Percentiles rank a stretch among this genome's conserved stretches.
phyloP scores from a whole-genome alignment of 2,113 vertebrate species.

The Aleadryas rufinucha region DNA sequence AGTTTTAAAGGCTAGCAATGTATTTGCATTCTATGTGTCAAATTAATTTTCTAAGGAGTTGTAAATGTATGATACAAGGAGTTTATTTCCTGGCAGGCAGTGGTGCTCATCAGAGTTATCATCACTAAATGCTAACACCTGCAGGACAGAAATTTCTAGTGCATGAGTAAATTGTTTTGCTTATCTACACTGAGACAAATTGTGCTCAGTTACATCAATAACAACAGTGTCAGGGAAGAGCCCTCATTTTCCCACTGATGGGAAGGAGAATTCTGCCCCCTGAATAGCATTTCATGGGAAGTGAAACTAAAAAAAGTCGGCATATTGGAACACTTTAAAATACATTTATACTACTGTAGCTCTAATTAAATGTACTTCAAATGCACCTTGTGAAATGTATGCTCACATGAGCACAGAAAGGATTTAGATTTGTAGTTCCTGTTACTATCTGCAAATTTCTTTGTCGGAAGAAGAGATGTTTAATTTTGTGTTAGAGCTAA shows the following conservation, averaged over 20 bases:
- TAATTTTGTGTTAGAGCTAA: conserved; percentile 4
- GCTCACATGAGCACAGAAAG: background rate
- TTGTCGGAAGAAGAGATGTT: background rate
- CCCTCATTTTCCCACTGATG: background rate
- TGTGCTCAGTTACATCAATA: background rate
- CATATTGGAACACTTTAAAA: background rate
- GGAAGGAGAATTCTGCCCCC: background rate
- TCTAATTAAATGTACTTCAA: conserved; percentile 19
- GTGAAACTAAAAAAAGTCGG: background rate
- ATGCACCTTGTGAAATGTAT: background rate
- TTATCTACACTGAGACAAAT: background rate
- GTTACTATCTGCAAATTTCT: conserved; percentile 14
- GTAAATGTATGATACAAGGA: background rate
- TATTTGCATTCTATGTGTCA: background rate
- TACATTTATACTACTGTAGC: background rate
- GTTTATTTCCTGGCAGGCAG: background rate
- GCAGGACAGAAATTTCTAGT: background rate
- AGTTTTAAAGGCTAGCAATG: background rate
- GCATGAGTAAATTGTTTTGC: background rate
- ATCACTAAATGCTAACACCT: background rate
- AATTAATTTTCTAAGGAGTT: background rate
- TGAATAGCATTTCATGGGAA: background rate
- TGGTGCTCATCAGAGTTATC: background rate
- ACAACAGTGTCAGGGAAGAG: background rate
- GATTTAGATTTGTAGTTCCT: background rate